phyloP scores from a whole-genome alignment of 2,888 invertebrate species.

The Xanthorhoe spadicearia region DNA sequence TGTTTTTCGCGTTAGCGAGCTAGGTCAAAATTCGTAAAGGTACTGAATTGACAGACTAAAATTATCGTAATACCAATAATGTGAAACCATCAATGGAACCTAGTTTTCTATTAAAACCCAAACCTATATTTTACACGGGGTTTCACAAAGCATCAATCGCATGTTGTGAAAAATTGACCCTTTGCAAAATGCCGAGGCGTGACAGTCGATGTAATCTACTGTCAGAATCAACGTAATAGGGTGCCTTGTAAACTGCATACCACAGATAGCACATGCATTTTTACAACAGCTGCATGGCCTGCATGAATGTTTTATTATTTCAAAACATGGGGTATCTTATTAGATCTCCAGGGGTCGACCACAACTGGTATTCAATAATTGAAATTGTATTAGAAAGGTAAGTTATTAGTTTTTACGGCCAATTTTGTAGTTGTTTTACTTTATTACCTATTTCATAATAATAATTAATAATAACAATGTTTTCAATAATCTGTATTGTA shows the following conservation, averaged over 20 bases:
- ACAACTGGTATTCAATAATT: slow-evolving; percentile 12
- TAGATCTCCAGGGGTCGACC: slow-evolving; percentile 20
- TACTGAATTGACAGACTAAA: no score
- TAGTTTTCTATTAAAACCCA: no score
- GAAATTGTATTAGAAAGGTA: slow-evolving; percentile 14
- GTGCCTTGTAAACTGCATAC: slow-evolving; percentile 4
- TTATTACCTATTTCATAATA: no score
- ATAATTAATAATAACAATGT: not conserved
- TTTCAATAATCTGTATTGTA: no score
- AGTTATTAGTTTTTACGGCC: not conserved
- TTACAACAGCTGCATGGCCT: slow-evolving; percentile 32
- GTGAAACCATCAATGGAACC: no score
- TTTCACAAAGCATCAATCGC: not conserved
- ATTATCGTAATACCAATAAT: no score
- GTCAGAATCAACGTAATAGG: slow-evolving; percentile 14
- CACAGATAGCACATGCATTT: slow-evolving; percentile 12
- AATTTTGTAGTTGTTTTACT: not conserved
- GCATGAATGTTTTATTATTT: slow-evolving; percentile 25
- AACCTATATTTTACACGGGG: no score
- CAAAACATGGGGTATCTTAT: slow-evolving; percentile 16
- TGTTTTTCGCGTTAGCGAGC: no score
- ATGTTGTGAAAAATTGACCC: not conserved
- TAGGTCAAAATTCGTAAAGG: no score
- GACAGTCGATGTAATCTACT: slow-evolving; percentile 12
- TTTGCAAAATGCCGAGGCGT: slow-evolving; percentile 14